Evolutionary conservation across 2,888 invertebrate species (phyloP).

Genomic region (Bellardia bayeri): DNA sequence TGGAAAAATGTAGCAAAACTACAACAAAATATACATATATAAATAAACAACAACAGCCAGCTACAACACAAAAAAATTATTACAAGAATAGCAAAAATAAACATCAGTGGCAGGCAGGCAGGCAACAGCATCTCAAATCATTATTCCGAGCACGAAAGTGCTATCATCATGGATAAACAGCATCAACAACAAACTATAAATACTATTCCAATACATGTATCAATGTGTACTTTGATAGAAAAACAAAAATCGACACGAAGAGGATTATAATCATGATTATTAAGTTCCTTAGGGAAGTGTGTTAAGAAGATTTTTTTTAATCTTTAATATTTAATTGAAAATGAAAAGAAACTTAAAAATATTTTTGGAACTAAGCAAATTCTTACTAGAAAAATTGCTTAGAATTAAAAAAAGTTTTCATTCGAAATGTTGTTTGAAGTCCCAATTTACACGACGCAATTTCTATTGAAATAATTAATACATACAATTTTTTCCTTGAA

Average conservation of each 20-base stretch:
- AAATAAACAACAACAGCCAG: not conserved
- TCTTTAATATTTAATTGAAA: too few species aligned
- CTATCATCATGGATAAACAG: slow-evolving; percentile 46
- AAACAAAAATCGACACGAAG: not conserved
- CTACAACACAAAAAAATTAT: not conserved
- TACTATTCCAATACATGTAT: slow-evolving; percentile 15
- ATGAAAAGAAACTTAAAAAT: too few species aligned
- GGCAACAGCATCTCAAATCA: slow-evolving; percentile 26
- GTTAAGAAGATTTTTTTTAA: too few species aligned
- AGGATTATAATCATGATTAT: not conserved
- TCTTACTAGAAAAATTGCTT: too few species aligned
- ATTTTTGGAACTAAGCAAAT: too few species aligned
- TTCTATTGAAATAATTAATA: too few species aligned
- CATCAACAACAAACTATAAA: not conserved
- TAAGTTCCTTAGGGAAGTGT: not conserved
- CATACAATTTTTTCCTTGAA: too few species aligned
- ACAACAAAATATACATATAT: slow-evolving; percentile 14
- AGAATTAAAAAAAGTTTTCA: too few species aligned
- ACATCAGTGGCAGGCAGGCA: not conserved
- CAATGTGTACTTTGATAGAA: not conserved
- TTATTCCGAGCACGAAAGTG: slow-evolving; percentile 41
- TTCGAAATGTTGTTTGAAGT: too few species aligned
- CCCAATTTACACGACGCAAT: too few species aligned
- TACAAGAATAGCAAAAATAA: slow-evolving; percentile 32
- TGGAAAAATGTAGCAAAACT: slow-evolving; percentile 55